These are phyloP conservation scores for Mirza zaza DNA, from an alignment of 2,113 vertebrate species.

Conservation along the genomic window DNA sequence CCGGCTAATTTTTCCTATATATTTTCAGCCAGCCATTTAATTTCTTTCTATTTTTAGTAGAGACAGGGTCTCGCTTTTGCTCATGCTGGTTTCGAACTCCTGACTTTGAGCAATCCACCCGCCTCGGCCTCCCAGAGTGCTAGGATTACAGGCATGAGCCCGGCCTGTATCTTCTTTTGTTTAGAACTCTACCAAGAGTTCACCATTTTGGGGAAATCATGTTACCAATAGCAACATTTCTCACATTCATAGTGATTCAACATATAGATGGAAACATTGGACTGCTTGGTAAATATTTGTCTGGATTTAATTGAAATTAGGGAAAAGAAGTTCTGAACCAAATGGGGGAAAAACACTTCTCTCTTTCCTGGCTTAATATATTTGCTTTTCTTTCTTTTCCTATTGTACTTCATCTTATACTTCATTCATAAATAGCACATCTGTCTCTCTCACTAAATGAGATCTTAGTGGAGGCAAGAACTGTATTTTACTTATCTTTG, in stretches of 20 bases:
- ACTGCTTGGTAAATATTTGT: conserved; percentile 37
- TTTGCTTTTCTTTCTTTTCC: conserved; percentile 22
- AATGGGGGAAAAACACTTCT: not conserved
- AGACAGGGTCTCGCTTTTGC: too few species aligned
- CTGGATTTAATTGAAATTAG: conserved; percentile 43
- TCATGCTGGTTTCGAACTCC: too few species aligned
- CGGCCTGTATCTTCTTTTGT: not conserved
- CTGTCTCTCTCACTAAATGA: not conserved
- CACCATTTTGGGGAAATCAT: conserved; percentile 20
- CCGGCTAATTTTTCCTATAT: too few species aligned
- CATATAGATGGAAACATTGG: not conserved
- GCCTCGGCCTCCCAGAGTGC: too few species aligned
- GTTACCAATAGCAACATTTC: conserved; percentile 3
- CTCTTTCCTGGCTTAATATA: conserved; percentile 6
- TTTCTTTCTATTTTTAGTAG: too few species aligned
- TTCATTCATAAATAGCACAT: not conserved
- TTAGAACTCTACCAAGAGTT: conserved; percentile 4
- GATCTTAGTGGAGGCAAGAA: not conserved
- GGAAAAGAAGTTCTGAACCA: not conserved
- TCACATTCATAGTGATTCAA: not conserved
- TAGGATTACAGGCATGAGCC: too few species aligned
- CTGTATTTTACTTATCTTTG: conserved; percentile 36
- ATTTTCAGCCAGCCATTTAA: too few species aligned
- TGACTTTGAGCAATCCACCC: too few species aligned
- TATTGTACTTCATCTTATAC: not conserved